phyloP scores from a whole-genome alignment of 1,140 invertebrate species.

The Caligus rogercresseyi region DNA sequence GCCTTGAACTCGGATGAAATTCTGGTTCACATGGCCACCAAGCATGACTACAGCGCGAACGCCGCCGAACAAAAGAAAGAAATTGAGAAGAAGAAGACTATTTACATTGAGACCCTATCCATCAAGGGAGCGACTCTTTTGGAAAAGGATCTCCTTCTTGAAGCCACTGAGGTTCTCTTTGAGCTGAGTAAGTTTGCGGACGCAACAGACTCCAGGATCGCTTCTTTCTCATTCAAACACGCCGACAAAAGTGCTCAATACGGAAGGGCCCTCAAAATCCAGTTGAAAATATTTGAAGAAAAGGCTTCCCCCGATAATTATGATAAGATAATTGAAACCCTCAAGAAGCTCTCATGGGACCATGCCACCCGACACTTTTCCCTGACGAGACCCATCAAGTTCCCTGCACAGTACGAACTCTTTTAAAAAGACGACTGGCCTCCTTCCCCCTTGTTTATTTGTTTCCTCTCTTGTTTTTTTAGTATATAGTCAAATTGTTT shows the following conservation, averaged over 20 bases:
- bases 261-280: slow-evolving; percentile 55
- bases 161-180: slow-evolving; percentile 23
- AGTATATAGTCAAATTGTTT: neutral
- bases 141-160: slow-evolving; percentile 38
- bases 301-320: slow-evolving; percentile 50
- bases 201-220: slow-evolving; percentile 2
- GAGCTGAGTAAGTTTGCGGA: slow-evolving; percentile 46
- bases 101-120: slow-evolving; percentile 53
- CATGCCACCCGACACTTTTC: slow-evolving; percentile 40
- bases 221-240: slow-evolving; percentile 44
- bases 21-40: slow-evolving; percentile 34
- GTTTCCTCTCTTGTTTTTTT: neutral
- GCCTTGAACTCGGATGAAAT: slow-evolving; percentile 19
- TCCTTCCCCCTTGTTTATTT: no score
- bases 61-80: slow-evolving; percentile 18
- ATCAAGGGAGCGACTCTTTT: slow-evolving; percentile 53
- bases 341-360: slow-evolving; percentile 44
- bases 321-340: slow-evolving; percentile 46
- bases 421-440: no score
- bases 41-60: slow-evolving; percentile 4
- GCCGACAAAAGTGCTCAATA: slow-evolving; percentile 52
- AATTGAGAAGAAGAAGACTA: slow-evolving; percentile 61
- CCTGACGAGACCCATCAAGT: slow-evolving; percentile 40
- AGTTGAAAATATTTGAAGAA: slow-evolving; percentile 58
- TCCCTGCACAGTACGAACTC: slow-evolving; percentile 41